phyloP scores from a whole-genome alignment of 2,797 vertebrate species.

The Myotis planiceps region DNA sequence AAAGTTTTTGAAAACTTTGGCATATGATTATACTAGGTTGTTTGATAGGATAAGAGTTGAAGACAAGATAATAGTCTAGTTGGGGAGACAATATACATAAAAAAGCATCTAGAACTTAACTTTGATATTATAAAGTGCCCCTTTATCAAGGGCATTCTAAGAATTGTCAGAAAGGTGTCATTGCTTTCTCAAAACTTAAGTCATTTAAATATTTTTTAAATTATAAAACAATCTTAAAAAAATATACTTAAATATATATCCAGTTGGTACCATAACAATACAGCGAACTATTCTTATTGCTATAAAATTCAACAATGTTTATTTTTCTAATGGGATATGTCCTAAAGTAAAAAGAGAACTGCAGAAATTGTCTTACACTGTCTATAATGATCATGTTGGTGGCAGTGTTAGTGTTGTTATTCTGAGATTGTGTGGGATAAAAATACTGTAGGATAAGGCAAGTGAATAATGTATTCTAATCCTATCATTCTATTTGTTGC shows the following conservation, averaged over 20 bases:
- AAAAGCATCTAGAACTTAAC: background rate
- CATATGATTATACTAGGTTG: background rate
- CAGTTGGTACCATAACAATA: background rate
- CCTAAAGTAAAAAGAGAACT: background rate
- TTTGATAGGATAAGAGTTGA: background rate
- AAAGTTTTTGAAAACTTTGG: background rate
- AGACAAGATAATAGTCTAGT: background rate
- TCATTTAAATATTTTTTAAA: background rate
- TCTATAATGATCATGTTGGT: background rate
- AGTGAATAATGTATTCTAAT: conserved; percentile 11
- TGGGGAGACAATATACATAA: background rate
- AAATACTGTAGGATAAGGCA: background rate
- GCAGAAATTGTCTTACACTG: background rate
- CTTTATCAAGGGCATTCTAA: background rate
- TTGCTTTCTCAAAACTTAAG: background rate
- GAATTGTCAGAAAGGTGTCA: background rate
- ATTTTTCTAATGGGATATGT: background rate
- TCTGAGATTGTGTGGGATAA: background rate
- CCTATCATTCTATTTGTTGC: background rate
- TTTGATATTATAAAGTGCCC: background rate
- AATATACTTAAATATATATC: background rate
- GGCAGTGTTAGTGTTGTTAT: background rate
- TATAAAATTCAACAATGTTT: background rate
- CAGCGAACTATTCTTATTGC: background rate
- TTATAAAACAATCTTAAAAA: background rate